Conservation (phyloP, 2,888 invertebrate genomes). For the Ochropleura leucogaster region DNA sequence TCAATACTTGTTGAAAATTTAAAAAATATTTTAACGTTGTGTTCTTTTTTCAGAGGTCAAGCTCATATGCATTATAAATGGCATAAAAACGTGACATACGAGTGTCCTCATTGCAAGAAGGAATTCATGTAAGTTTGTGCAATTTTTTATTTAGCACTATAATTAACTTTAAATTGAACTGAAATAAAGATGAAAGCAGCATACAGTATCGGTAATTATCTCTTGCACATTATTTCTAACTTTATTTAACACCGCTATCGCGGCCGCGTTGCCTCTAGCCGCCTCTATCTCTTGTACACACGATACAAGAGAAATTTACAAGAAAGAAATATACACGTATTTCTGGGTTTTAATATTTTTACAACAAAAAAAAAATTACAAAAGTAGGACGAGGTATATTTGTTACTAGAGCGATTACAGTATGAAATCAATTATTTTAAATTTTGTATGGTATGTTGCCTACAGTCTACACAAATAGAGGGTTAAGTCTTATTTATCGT, state of each 20-base stretch:
- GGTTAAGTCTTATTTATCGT: no score
- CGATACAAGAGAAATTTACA: no score
- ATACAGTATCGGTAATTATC: neutral
- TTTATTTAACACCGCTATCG: neutral
- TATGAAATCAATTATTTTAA: no score
- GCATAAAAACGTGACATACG: conserved; percentile 85
- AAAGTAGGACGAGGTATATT: no score
- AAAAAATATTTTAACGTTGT: neutral
- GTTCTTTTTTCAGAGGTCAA: conserved; percentile 76
- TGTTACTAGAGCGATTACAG: no score
- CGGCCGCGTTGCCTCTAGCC: no score
- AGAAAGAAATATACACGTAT: no score
- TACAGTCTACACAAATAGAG: no score
- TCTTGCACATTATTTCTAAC: neutral
- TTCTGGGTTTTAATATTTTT: no score
- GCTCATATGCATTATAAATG: conserved; percentile 84
- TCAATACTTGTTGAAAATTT: neutral
- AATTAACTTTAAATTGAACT: neutral
- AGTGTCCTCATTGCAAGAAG: conserved; percentile 83
- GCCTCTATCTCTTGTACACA: no score
- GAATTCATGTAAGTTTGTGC: conserved; percentile 80
- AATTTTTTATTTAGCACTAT: neutral
- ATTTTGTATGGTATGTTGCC: no score
- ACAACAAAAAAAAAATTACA: no score
- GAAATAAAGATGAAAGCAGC: neutral